Evolutionary conservation across 2,797 vertebrate species (phyloP), one percentile per base, ranked within the genome.

Genomic region (Leptatherina wallacei): DNA sequence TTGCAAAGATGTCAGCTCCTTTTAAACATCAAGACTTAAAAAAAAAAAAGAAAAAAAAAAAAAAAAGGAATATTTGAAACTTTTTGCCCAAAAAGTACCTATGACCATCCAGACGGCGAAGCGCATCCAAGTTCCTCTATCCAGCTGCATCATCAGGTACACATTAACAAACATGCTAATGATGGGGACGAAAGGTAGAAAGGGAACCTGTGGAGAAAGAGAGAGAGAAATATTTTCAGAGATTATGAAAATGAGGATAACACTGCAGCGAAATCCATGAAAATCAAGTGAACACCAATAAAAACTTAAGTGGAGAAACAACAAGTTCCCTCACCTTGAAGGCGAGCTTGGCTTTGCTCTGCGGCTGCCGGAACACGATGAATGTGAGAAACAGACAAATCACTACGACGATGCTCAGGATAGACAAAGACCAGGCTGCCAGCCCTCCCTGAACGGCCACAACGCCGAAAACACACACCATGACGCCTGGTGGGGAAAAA

Each of bases 61-160:
- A 27, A 27, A 27, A 27, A 27, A 27, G 24, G 24, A 29, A 61
- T 20, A 18, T 42, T 5, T 52, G 7, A 30, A 1, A 38, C 40
- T n/a, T 7, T 3, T 2, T 0, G 35, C 9, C 16, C 10, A 0
- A 52, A 49, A 55, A 22, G 61, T 93, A 98, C 98, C 98, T 77
- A 97, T 58, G 1, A 84, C 56, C 98, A 99, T 99, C 97, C 97
- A 99, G 77, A 98, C 83, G 7, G 95, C 87, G 69, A 99, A 99
- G 0, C 97, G 96, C 56, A 98, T 57, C 98, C 97, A 99, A 0
- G 97, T 99, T 66, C 97, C 96, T 68, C 6, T 60, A 27, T 94
- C 95, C 32, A 99, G 94, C 93, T 99, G 98, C 96, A 99, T 96
- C 97, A 99, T 99, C 85, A 99, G 95, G 88, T 98, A 99, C 70